Evolutionary conservation across 2,797 vertebrate species (phyloP), one percentile per base, ranked within the genome.

Genomic region (Hydrocynus forskahlii): DNA sequence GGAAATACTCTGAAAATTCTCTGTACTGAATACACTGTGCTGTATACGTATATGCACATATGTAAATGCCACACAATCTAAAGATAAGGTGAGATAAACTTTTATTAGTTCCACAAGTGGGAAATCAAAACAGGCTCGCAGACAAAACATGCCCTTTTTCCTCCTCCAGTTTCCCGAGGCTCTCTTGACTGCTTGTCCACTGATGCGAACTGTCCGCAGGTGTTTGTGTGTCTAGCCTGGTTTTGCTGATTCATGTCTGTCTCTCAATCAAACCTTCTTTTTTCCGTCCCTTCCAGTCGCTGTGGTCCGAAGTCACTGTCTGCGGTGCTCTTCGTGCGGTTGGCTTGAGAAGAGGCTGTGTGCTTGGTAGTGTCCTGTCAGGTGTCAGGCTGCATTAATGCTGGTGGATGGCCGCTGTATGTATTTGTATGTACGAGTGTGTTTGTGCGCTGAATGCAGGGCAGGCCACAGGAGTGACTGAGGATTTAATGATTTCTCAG

Each of bases 191-290:
- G 66, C 67, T 68, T 73, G 43, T 70, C 68, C 38, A 40, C 35
- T 63, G 10, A 62, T 40, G 76, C 54, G 48, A 70, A 25, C 54
- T 71, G 59, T 84, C 76, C 43, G 77, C 69, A 50, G 78, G 87
- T 59, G 14, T 87, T 67, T 57, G 14, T 86, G 38, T 73, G 64
- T 69, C 74, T 63, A 63, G 45, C 67, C 70, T 70, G 73, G 74
- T 82, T 87, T 21, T 81, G 63, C 77, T 67, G 50, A 87, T 73
- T 86, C 84, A 62, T 80, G 85, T 91, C 83, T 89, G 82, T 88
- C 69, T 90, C 84, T 92, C 87, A 86, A 84, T 87, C 88, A 85
- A 77, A 73, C 75, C 40, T 88, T 84, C 87, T 88, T 85, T 83
- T 88, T 81, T 88, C 74, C 77, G 68, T 23, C 74, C 81, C 60